These are phyloP conservation scores for Catalaphyllia jardinei DNA, from an alignment of 64 coral and sea anemone species.

Conservation along the genomic window DNA sequence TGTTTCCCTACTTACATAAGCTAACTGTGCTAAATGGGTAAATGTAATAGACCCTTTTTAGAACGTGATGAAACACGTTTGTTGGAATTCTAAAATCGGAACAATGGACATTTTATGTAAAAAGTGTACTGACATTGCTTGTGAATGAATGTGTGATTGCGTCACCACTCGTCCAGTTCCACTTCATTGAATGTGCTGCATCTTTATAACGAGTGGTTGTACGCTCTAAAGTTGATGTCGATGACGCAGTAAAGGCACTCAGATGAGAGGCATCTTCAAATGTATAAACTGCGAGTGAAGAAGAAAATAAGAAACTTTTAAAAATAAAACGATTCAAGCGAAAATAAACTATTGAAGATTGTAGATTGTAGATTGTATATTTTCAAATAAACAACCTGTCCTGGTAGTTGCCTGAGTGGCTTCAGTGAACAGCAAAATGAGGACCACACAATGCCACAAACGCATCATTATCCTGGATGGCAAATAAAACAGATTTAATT, in stretches of 20 bases:
- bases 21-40: too few species aligned
- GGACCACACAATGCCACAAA: not conserved
- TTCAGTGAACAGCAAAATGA: not conserved
- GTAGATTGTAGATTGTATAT: not conserved
- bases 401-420: not conserved
- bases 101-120: too few species aligned
- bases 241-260: not conserved
- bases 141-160: not conserved
- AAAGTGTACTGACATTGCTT: too few species aligned
- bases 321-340: not conserved
- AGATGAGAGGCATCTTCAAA: not conserved
- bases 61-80: too few species aligned
- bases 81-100: too few species aligned
- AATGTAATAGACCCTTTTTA: too few species aligned
- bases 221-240: not conserved
- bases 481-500: not conserved
- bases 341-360: not conserved
- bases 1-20: too few species aligned
- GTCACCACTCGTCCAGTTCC: not conserved
- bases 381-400: not conserved
- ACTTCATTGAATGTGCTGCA: not conserved
- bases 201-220: not conserved
- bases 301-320: not conserved
- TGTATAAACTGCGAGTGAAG: not conserved
- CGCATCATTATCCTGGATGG: not conserved